These are phyloP conservation scores for Aurelia coerulea DNA, from an alignment of 30 jellyfish, hydroid and myxozoan species.

Conservation along the genomic window DNA sequence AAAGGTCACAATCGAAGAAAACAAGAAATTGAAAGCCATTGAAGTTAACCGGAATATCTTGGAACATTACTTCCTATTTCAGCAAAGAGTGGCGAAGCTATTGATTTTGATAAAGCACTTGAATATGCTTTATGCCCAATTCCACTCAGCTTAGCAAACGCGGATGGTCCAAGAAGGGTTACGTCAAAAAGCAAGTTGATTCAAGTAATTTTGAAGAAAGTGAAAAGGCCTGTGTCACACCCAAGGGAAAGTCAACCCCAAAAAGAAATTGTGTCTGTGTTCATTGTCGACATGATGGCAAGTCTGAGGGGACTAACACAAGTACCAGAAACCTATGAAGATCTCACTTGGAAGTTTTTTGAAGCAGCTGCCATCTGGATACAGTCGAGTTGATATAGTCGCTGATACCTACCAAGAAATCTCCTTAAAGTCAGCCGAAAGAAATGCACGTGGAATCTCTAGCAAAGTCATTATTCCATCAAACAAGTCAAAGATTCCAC, in stretches of 20 bases:
- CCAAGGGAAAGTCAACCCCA: slow-evolving; percentile 21
- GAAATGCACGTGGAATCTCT: no score
- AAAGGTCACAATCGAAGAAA: not conserved
- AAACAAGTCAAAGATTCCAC: no score
- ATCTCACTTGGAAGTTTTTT: no score
- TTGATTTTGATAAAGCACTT: slow-evolving; percentile 28
- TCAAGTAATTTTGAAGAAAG: slow-evolving; percentile 2
- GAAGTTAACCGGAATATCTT: slow-evolving; percentile 51
- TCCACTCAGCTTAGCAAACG: slow-evolving; percentile 47
- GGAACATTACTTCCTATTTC: slow-evolving; percentile 39
- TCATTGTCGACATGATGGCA: slow-evolving; percentile 13
- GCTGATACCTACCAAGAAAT: no score
- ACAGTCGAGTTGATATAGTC: no score
- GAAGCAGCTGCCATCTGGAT: no score
- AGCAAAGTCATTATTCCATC: no score
- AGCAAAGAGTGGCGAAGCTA: slow-evolving; percentile 18
- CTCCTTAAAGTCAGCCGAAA: no score
- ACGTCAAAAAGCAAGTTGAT: no score
- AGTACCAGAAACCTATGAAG: slow-evolving; percentile 9
- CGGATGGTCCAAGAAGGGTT: no score
- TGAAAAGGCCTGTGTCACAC: slow-evolving; percentile 8
- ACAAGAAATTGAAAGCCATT: slow-evolving; percentile 10
- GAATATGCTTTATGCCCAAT: slow-evolving; percentile 42
- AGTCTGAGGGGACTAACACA: not conserved
- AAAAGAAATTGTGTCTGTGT: not conserved